Base-by-base conservation (phyloP, 1,140 invertebrate genomes). In the Muscidifurax raptorellus region DNA sequence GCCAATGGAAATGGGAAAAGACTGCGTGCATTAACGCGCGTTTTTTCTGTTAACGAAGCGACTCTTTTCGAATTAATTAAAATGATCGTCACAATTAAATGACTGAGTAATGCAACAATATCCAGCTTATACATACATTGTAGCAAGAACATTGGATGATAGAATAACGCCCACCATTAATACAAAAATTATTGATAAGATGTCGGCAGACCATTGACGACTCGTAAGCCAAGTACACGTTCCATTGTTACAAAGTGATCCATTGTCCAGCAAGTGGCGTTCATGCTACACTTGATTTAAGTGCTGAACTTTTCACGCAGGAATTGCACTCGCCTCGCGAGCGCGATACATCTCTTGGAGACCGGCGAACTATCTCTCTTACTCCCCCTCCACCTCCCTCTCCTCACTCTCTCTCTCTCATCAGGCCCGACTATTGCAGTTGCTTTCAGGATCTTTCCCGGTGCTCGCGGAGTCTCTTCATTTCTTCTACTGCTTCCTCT, bases 241-340 rank as follows among this genome's bases (percentile, higher is more conserved):
- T 40, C 30, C n/a, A 67, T 79, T 79, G n/a, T 59, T 25, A 59
- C 13, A 67, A 71, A 80, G 79, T 47, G 79, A 80, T 71, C 66
- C 30, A 80, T 80, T 80, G 79, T 80, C 66, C 79, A 64, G 67
- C 30, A 32, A 80, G 36, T 44, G n/a, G 64, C 30, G 66, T 47
- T 71, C 67, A 71, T 52, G 66, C 67, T 80, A 52, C 67, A 47
- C 77, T 79, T 64, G 75, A 77, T 77, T 77, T 67, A 40, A 79
- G 77, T 40, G 22, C 59, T 30, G 77, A 79, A 79, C 77, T 79
- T 79, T 36, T 67, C 77, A 36, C 77, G 77, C 77, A 9, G 40
- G 59, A 79, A 77, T 77, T 27, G 75, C 44, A 77, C 75, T 47
- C 13, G 47, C n/a, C 15, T 0, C 36, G 10, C 25, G 7, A 15